phyloP scores from a whole-genome alignment of 2,888 invertebrate genomes.

The Melanostoma scalare region DNA sequence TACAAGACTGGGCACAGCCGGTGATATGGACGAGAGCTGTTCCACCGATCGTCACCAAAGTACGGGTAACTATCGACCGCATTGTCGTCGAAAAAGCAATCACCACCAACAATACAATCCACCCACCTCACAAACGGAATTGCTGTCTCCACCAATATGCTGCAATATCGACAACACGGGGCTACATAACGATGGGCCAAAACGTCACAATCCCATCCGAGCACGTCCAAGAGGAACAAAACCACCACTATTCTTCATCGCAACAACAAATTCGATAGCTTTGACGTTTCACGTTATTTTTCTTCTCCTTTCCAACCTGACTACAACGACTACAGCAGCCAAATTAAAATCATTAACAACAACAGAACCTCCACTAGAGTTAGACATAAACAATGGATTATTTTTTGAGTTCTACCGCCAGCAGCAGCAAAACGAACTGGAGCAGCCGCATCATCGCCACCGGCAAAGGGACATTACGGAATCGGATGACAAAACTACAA shows the following conservation, averaged over 20 bases:
- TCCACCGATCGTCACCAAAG: slow-evolving; percentile 70
- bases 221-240: slow-evolving; percentile 42
- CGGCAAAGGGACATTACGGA: slow-evolving; percentile 60
- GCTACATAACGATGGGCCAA: slow-evolving; percentile 56
- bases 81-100: slow-evolving; percentile 64
- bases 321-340: slow-evolving; percentile 69
- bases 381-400: slow-evolving; percentile 68
- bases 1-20: slow-evolving; percentile 72
- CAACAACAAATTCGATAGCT: slow-evolving; percentile 59
- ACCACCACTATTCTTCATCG: slow-evolving; percentile 30
- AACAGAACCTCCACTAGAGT: slow-evolving; percentile 76
- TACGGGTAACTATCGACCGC: slow-evolving; percentile 69
- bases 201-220: slow-evolving; percentile 24
- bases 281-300: slow-evolving; percentile 64
- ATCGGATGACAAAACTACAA: slow-evolving; percentile 56
- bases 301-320: slow-evolving; percentile 61
- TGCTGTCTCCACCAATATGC: slow-evolving; percentile 56
- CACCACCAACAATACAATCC: slow-evolving; percentile 32
- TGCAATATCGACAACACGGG: slow-evolving; percentile 28
- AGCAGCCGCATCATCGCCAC: slow-evolving; percentile 60
- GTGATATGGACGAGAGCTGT: slow-evolving; percentile 75
- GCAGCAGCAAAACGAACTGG: slow-evolving; percentile 57
- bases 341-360: slow-evolving; percentile 57
- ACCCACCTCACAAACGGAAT: slow-evolving; percentile 60
- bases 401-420: slow-evolving; percentile 68